Evolutionary conservation across 2,113 vertebrate genomes (phyloP).

Genomic region (Astur gentilis): DNA sequence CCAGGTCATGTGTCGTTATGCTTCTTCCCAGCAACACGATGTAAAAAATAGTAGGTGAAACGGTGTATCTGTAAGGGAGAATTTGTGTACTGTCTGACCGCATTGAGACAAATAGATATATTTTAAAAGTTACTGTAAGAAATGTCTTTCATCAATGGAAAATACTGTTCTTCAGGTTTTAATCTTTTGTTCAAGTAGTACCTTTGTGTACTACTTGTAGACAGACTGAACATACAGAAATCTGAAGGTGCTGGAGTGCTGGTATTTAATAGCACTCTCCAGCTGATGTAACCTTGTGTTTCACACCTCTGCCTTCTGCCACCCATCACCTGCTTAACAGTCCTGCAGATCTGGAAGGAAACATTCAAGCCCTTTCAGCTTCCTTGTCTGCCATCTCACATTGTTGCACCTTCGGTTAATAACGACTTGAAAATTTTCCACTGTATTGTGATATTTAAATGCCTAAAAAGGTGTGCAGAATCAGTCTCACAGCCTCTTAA

Average conservation of each 20-base stretch:
- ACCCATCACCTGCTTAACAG: neutral
- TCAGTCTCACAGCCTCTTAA: neutral
- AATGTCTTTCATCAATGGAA: neutral
- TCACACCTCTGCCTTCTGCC: neutral
- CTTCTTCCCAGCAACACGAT: neutral
- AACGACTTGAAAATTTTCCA: neutral
- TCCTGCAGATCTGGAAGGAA: neutral
- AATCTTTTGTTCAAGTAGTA: neutral
- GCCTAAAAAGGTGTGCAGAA: neutral
- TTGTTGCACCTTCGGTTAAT: neutral
- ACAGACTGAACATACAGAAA: neutral
- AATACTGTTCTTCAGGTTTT: neutral
- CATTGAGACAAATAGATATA: fast-evolving
- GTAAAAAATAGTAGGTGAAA: neutral
- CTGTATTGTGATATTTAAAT: neutral
- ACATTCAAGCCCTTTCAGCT: neutral
- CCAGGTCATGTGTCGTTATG: too few species aligned
- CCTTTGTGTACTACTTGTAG: neutral
- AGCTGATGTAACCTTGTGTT: neutral
- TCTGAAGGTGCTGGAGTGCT: neutral
- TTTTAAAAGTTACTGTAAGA: neutral
- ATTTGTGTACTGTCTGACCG: neutral
- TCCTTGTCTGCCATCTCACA: fast-evolving
- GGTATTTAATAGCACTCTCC: neutral
- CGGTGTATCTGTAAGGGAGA: neutral